phyloP scores from a whole-genome alignment of 2,113 vertebrate species.

The Rhizomys pruinosus region DNA sequence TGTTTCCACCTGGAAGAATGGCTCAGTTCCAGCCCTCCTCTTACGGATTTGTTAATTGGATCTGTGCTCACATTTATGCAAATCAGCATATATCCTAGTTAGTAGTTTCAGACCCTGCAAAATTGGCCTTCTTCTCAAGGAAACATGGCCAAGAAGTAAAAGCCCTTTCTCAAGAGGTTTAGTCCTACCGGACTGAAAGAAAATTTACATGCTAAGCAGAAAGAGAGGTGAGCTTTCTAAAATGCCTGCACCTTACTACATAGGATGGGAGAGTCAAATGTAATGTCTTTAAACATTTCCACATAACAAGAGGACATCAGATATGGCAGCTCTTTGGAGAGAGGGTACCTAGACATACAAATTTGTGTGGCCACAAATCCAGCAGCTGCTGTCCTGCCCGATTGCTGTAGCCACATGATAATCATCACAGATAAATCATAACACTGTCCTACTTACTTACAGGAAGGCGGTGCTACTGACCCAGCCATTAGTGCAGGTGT shows the following conservation, averaged over 20 bases:
- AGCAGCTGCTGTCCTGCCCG: background rate
- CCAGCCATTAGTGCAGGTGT: background rate
- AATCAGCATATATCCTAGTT: constrained; percentile 70
- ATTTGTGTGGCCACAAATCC: background rate
- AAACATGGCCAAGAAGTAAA: constrained; percentile 70
- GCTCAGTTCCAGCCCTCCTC: constrained; percentile 39
- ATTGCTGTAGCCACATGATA: background rate
- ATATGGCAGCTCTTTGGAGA: background rate
- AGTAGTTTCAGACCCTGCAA: constrained; percentile 63
- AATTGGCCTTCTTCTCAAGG: constrained; percentile 68
- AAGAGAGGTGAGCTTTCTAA: constrained; percentile 25
- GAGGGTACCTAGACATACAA: background rate
- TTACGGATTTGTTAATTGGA: constrained; percentile 74
- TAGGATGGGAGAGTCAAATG: constrained; percentile 32
- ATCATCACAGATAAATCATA: background rate
- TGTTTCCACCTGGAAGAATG: constrained; percentile 65
- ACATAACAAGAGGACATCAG: background rate
- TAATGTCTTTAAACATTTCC: constrained; percentile 35
- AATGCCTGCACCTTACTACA: constrained; percentile 5
- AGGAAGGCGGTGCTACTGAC: constrained; percentile 1
- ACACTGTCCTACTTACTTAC: background rate
- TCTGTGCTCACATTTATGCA: constrained; percentile 69
- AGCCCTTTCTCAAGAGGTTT: constrained; percentile 66
- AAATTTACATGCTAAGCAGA: constrained; percentile 48
- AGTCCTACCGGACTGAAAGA: constrained; percentile 61